Evolutionary conservation across 2,888 invertebrate species (phyloP), one percentile per base, ranked within the genome.

Genomic region (Axea sp.): DNA sequence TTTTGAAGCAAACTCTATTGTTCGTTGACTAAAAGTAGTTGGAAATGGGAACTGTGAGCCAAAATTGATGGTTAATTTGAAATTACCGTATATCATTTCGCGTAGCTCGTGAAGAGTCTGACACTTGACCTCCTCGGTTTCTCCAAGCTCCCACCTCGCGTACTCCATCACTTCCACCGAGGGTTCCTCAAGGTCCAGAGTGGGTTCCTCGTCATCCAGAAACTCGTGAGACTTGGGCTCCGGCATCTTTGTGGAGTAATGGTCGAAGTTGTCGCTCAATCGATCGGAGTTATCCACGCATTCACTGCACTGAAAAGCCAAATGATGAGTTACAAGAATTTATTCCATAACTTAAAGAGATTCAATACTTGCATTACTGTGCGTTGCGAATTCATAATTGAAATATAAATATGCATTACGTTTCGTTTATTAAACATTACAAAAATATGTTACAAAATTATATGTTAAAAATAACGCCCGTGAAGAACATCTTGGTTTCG

Each of bases 31-130:
- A 19, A 49, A 62, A 47, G 53, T 41, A 24, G 28, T 8, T 30
- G 31, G 60, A 49, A 51, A 57, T 35, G 41, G 43, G 51, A 49
- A 68, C 1, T 37, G 60, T 19, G 8, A 30, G 55, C 22, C 15
- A 39, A 62, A 69, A 57, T 57, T 24, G 37, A 57, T 14, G 43
- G 31, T 39, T 62, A 65, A 64, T 69, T 62, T 9, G 17, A 67
- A 76, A 78, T 84, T 87, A 94, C 94, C 93, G 82, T 91, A 92
- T 79, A 95, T 93, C 90, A 94, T 90, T 81, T 93, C 93, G 28
- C 92, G 89, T 28, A 95, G 90, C 80, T 95, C 93, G 76, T 92
- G 91, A 57, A 95, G 89, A n/a, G 91, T 90, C 81, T 92, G 90
- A 30, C 91, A 90, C 76, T 91, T 90, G 8, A 91, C 92, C 82